These are phyloP conservation scores for Tridacna gigas DNA, from an alignment of 2,888 invertebrate genomes.

Conservation along the genomic window DNA sequence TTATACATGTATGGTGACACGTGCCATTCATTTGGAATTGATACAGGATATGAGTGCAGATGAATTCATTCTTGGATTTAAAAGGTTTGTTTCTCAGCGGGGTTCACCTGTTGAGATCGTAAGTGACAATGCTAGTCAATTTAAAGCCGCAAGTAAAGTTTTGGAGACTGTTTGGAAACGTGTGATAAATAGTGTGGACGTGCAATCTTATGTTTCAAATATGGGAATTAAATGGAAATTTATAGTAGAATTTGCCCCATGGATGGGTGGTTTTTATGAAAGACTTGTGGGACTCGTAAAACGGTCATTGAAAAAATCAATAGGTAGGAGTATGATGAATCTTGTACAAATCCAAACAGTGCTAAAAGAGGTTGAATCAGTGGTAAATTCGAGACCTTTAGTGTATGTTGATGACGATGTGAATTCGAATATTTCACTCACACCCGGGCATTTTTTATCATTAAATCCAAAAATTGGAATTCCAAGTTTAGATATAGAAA, in stretches of 20 bases:
- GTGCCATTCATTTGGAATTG: conserved; percentile 33
- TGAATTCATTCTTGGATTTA: conserved; percentile 29
- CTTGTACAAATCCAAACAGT: conserved; percentile 38
- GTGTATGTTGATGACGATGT: conserved; percentile 44
- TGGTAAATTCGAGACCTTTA: conserved; percentile 44
- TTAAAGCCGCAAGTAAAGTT: conserved; percentile 21
- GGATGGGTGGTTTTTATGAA: conserved; percentile 50
- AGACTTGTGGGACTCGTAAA: conserved; percentile 39
- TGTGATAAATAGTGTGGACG: neutral
- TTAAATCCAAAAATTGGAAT: conserved; percentile 39
- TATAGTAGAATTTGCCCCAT: conserved; percentile 37
- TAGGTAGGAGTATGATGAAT: conserved; percentile 34
- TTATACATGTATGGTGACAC: conserved; percentile 31
- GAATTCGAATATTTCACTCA: conserved; percentile 33
- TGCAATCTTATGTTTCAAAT: conserved; percentile 18
- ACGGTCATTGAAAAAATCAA: conserved; percentile 29
- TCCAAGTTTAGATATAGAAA: conserved; percentile 13
- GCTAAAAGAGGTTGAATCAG: conserved; percentile 31
- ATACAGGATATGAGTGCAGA: conserved; percentile 30
- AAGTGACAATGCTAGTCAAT: conserved; percentile 37
- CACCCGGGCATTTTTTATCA: conserved; percentile 39
- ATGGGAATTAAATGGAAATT: conserved; percentile 30
- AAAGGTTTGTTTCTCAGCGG: conserved; percentile 29
- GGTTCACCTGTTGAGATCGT: conserved; percentile 26
- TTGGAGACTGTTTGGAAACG: conserved; percentile 9